phyloP scores from a whole-genome alignment of 2,888 invertebrate genomes.

The Cremastinae sp. region DNA sequence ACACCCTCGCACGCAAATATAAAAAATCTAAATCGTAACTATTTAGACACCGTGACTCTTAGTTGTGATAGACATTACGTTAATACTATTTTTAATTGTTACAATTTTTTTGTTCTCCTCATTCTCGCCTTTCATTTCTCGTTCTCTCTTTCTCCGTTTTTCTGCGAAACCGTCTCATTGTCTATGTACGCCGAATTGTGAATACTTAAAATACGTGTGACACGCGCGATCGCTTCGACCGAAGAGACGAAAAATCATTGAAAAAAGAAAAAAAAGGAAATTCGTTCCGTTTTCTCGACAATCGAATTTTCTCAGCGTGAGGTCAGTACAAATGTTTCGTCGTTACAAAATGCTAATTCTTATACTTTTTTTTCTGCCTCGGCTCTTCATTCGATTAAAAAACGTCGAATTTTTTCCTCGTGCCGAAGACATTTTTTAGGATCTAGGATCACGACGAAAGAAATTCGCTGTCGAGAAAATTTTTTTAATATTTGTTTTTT shows the following conservation, averaged over 20 bases:
- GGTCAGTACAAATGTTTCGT: conserved; percentile 35
- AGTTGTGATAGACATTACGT: conserved; percentile 74
- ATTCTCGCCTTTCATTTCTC: too few relatives aligned
- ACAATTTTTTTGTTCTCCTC: conserved; percentile 42
- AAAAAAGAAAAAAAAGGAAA: conserved; percentile 22
- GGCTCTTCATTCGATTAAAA: not conserved
- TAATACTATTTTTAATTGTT: conserved; percentile 62
- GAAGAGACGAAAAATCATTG: conserved; percentile 30
- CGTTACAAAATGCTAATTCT: conserved; percentile 27
- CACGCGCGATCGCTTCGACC: conserved; percentile 29
- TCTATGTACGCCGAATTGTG: conserved; percentile 56
- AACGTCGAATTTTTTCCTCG: not conserved
- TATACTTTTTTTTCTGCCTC: not conserved
- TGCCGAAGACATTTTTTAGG: conserved; percentile 6
- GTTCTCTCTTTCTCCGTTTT: conserved; percentile 23
- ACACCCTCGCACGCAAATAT: conserved; percentile 72
- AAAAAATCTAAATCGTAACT: conserved; percentile 79
- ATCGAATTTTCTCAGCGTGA: conserved; percentile 27
- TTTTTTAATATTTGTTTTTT: conserved; percentile 6
- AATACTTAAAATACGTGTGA: conserved; percentile 52
- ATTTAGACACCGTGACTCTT: conserved; percentile 77
- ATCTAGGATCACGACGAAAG: not conserved
- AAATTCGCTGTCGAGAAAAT: not conserved
- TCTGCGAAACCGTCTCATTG: conserved; percentile 14
- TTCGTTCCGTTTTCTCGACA: conserved; percentile 37